These are phyloP conservation scores for Accipiter cooperii DNA, from an alignment of 2,113 vertebrate species.

Conservation along the genomic window DNA sequence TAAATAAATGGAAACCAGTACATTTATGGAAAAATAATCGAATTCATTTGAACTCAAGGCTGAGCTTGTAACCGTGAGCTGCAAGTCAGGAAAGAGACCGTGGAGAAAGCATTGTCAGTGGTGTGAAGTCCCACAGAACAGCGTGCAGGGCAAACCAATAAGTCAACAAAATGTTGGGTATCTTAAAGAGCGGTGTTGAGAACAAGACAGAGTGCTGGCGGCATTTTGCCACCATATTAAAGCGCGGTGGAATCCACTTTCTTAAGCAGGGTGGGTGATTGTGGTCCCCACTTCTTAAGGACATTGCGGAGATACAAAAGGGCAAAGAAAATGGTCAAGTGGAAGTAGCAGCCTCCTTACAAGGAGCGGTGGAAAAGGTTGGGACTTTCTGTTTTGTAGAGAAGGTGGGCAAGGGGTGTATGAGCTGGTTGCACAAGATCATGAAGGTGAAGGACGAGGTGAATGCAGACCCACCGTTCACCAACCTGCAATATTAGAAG, in stretches of 20 bases:
- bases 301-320: background rate
- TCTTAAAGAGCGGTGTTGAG: background rate
- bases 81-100: background rate
- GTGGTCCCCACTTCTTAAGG: background rate
- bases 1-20: background rate
- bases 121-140: background rate
- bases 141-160: background rate
- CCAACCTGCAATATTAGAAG: background rate
- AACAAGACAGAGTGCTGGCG: accelerated
- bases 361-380: background rate
- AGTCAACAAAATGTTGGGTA: background rate
- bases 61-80: background rate
- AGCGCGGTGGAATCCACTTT: background rate
- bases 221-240: background rate
- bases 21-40: background rate
- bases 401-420: no score
- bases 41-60: background rate
- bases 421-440: background rate
- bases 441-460: background rate
- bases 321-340: background rate
- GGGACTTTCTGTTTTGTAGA: background rate
- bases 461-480: background rate
- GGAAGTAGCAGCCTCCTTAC: background rate
- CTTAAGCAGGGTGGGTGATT: background rate
- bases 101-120: background rate